A percentile compares a stretch with the other conserved stretches of the same genome.
Evolutionary conservation across 2,888 invertebrate genomes (phyloP).

Genomic region (Apamea crenata): DNA sequence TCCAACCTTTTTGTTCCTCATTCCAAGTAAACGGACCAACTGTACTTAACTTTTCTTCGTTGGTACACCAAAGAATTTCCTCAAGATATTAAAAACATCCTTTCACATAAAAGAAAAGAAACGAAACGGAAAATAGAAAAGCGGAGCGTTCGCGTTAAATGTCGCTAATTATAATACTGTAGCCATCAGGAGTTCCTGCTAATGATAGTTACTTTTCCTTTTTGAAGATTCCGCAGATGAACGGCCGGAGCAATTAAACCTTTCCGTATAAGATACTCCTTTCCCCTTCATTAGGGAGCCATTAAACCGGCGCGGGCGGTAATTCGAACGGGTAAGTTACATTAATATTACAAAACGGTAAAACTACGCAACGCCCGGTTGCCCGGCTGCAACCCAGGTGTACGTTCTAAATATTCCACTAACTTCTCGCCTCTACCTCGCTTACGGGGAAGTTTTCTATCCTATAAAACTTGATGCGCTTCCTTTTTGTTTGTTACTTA

Average conservation of each 20-base stretch:
- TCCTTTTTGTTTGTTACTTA: slow-evolving; percentile 60
- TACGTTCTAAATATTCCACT: slow-evolving; percentile 48
- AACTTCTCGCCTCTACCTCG: slow-evolving; percentile 43
- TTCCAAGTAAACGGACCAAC: slow-evolving; percentile 28
- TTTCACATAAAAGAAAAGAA: slow-evolving; percentile 50
- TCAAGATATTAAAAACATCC: slow-evolving; percentile 54
- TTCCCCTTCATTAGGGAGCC: slow-evolving; percentile 58
- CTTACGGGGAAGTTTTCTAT: slow-evolving; percentile 51
- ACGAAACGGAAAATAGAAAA: slow-evolving; percentile 58
- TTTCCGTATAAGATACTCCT: slow-evolving; percentile 67
- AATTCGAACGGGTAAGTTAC: slow-evolving; percentile 47
- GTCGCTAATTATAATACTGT: slow-evolving; percentile 66
- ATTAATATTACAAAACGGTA: slow-evolving; percentile 45
- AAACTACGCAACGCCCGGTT: slow-evolving; percentile 45
- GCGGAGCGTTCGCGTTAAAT: slow-evolving; percentile 55
- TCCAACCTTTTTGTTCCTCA: slow-evolving; percentile 26
- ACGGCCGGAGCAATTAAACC: slow-evolving; percentile 68
- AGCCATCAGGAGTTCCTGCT: slow-evolving; percentile 60
- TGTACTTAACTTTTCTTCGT: slow-evolving; percentile 36
- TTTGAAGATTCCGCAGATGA: slow-evolving; percentile 70
- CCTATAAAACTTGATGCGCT: slow-evolving; percentile 61
- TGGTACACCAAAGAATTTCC: slow-evolving; percentile 19
- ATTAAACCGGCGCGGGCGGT: slow-evolving; percentile 40
- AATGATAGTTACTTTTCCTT: slow-evolving; percentile 72
- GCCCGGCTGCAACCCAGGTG: slow-evolving; percentile 45